Conservation (phyloP, 1,140 invertebrate genomes). For the Halotydeus destructor region DNA sequence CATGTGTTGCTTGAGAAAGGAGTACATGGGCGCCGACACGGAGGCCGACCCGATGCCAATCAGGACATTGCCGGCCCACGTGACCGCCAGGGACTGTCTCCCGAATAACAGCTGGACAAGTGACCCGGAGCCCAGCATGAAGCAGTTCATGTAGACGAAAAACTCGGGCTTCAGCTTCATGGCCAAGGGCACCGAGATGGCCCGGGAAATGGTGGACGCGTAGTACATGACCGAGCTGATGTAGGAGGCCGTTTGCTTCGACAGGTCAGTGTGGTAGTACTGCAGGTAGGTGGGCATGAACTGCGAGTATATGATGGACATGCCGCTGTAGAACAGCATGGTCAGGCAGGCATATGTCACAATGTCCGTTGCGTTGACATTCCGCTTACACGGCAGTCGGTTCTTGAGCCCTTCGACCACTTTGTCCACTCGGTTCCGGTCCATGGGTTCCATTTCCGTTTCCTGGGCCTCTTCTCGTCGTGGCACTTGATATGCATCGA, state of each 20-base stretch:
- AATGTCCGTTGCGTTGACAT: not conserved
- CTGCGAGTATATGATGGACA: slow-evolving; percentile 11
- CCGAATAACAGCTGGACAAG: slow-evolving; percentile 4
- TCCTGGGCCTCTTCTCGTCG: not conserved
- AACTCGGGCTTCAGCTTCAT: slow-evolving; percentile 6
- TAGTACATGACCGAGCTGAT: slow-evolving; percentile 6
- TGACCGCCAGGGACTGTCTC: slow-evolving; percentile 2
- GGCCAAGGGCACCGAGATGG: slow-evolving; percentile 9
- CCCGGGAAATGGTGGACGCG: slow-evolving; percentile 10
- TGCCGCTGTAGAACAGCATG: slow-evolving; percentile 10
- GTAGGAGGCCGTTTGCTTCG: slow-evolving; percentile 9
- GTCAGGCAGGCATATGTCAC: slow-evolving; percentile 10
- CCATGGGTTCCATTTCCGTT: not conserved
- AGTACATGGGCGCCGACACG: slow-evolving; percentile 9
- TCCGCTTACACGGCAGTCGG: not conserved
- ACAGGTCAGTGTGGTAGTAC: slow-evolving; percentile 7
- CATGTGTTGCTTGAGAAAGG: slow-evolving; percentile 9
- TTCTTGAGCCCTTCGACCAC: not conserved
- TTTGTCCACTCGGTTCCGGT: not conserved
- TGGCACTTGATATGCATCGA: slow-evolving; percentile 8
- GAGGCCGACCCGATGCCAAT: slow-evolving; percentile 9
- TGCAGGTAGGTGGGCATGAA: slow-evolving; percentile 13
- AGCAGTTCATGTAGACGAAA: slow-evolving; percentile 8
- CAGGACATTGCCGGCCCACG: slow-evolving; percentile 11
- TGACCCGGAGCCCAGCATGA: slow-evolving; percentile 3